Evolutionary conservation across 2,113 vertebrate genomes (phyloP).

Genomic region (Phodopus roborovskii): DNA sequence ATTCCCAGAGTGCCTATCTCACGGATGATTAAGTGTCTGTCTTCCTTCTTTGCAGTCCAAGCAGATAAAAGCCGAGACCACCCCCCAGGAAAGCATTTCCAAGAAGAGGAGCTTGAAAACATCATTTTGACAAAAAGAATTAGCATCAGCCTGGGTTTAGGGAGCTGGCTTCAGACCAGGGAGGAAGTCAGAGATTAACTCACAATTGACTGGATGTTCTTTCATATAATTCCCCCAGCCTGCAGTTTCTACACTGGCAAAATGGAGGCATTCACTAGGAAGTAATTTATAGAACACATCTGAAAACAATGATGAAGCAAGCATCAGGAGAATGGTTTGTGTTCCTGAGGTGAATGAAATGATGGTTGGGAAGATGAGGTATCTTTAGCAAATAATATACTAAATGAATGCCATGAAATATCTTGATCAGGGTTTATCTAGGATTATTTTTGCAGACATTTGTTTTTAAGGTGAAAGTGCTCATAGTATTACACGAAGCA

Average conservation of each 20-base stretch:
- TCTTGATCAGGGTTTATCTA: background rate
- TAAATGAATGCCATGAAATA: slow-evolving; percentile 6
- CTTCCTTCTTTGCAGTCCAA: background rate
- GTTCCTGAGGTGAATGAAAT: slow-evolving; percentile 24
- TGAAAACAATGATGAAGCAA: slow-evolving; percentile 26
- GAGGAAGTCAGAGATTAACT: slow-evolving; percentile 69
- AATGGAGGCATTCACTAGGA: background rate
- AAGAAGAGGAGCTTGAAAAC: slow-evolving; percentile 57
- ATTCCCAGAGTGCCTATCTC: slow-evolving; percentile 42
- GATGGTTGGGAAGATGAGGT: slow-evolving; percentile 41
- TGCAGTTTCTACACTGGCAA: slow-evolving; percentile 19
- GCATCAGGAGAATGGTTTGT: background rate
- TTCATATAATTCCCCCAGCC: slow-evolving; percentile 31
- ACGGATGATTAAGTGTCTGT: slow-evolving; percentile 56
- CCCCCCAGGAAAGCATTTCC: slow-evolving; percentile 57
- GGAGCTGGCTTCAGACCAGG: slow-evolving; percentile 10
- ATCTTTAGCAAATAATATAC: slow-evolving; percentile 16
- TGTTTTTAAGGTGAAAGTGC: background rate
- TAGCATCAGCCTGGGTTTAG: slow-evolving; percentile 42
- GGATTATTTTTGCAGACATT: slow-evolving; percentile 45
- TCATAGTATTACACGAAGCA: background rate
- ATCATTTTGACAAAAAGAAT: slow-evolving; percentile 66
- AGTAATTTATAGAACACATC: slow-evolving; percentile 14
- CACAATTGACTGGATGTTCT: slow-evolving; percentile 50
- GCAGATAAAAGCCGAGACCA: slow-evolving; percentile 73